These are phyloP conservation scores for Drosophila niveifrons DNA, from an alignment of 2,888 invertebrate species.

Conservation along the genomic window DNA sequence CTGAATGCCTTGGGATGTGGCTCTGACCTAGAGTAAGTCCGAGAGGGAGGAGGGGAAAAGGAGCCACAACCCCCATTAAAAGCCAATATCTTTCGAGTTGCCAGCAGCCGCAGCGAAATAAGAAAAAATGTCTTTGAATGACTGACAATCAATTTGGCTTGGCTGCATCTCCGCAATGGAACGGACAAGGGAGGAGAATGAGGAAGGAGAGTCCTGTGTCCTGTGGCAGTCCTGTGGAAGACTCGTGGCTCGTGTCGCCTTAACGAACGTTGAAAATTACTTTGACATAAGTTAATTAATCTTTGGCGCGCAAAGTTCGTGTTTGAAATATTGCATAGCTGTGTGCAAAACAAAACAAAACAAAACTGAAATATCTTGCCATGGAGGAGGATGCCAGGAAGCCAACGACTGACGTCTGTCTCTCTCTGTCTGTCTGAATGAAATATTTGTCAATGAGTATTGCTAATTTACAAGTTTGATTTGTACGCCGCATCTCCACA, in stretches of 20 bases:
- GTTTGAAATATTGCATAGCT: slow-evolving; percentile 79
- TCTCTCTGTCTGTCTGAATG: slow-evolving; percentile 58
- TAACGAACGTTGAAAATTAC: slow-evolving; percentile 84
- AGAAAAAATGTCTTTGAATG: slow-evolving; percentile 84
- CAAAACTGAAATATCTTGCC: slow-evolving; percentile 51
- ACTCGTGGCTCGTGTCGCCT: slow-evolving; percentile 71
- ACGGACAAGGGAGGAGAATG: background rate
- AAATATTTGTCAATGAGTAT: slow-evolving; percentile 82
- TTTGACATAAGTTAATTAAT: slow-evolving; percentile 85
- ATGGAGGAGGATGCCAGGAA: slow-evolving; percentile 51
- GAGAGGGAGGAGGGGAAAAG: background rate
- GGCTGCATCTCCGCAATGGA: slow-evolving; percentile 36
- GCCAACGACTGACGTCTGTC: slow-evolving; percentile 6
- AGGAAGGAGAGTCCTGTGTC: background rate
- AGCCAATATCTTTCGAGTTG: slow-evolving; percentile 74
- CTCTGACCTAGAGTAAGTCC: slow-evolving; percentile 69
- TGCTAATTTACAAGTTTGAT: slow-evolving; percentile 83
- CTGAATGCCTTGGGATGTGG: background rate
- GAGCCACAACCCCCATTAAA: slow-evolving; percentile 75
- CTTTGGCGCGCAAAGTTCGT: slow-evolving; percentile 83
- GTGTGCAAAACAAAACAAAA: slow-evolving; percentile 37
- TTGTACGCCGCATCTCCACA: slow-evolving; percentile 52
- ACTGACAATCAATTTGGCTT: slow-evolving; percentile 84
- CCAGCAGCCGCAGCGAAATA: slow-evolving; percentile 62
- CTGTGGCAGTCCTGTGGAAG: slow-evolving; percentile 8